Evolutionary conservation across 2,797 vertebrate genomes (phyloP).

Genomic region (Thalassophryne amazonica): DNA sequence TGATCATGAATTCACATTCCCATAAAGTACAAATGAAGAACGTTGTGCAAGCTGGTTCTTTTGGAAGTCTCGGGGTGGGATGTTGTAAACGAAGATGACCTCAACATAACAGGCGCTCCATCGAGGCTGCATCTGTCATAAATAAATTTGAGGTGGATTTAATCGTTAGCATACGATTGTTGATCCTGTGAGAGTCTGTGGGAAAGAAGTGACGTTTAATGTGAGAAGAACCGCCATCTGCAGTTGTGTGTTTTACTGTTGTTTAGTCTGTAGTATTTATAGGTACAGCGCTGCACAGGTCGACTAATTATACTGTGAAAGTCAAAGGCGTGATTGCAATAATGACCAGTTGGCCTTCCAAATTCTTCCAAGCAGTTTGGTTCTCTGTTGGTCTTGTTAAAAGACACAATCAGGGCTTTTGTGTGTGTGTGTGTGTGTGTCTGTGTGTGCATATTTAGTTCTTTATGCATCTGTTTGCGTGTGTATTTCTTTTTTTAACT

Average conservation of each 20-base stretch:
- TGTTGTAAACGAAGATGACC: slow-evolving; percentile 1
- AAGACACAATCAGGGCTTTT: slow-evolving; percentile 9
- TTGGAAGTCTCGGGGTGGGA: neutral
- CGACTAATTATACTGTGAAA: slow-evolving; percentile 54
- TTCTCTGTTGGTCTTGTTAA: slow-evolving; percentile 6
- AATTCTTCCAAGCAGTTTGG: slow-evolving; percentile 31
- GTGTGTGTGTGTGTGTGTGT: neutral
- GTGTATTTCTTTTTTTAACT: neutral
- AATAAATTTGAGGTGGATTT: slow-evolving; percentile 15
- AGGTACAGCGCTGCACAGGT: slow-evolving; percentile 48
- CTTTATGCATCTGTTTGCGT: neutral
- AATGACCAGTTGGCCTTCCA: slow-evolving; percentile 57
- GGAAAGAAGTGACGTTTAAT: slow-evolving; percentile 39
- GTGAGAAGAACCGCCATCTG: slow-evolving; percentile 50
- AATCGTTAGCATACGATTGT: slow-evolving; percentile 10
- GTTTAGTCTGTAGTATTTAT: slow-evolving; percentile 66
- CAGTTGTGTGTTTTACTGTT: slow-evolving; percentile 61
- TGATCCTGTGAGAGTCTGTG: slow-evolving; percentile 49
- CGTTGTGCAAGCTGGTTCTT: too few species aligned
- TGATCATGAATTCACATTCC: too few species aligned
- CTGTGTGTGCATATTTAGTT: neutral
- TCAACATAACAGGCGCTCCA: neutral
- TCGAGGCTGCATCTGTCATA: slow-evolving; percentile 3
- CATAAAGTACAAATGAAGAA: too few species aligned
- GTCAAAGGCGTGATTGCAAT: slow-evolving; percentile 49